phyloP scores from a whole-genome alignment of 2,888 invertebrate genomes.

The Lycocerus yunnanus region DNA sequence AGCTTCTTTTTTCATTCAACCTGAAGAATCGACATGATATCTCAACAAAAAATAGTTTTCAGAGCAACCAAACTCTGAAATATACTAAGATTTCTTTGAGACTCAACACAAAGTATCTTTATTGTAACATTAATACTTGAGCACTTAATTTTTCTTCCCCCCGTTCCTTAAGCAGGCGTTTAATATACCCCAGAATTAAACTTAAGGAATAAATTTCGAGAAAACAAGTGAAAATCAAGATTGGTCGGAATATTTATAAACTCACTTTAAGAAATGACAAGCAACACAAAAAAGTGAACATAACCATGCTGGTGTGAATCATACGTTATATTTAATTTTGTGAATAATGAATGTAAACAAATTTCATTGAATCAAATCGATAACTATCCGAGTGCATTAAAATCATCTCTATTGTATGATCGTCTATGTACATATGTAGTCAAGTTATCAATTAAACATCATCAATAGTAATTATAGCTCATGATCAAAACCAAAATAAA shows the following conservation, averaged over 20 bases:
- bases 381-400: background rate
- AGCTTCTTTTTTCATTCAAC: background rate
- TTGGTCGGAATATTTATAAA: background rate
- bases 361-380: background rate
- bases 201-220: background rate
- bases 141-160: background rate
- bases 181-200: background rate
- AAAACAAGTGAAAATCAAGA: background rate
- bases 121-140: background rate
- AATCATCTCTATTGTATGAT: background rate
- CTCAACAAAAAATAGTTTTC: too few species aligned
- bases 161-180: background rate
- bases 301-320: background rate
- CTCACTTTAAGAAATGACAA: background rate
- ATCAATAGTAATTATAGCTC: background rate
- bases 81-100: too few species aligned
- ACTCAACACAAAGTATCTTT: background rate
- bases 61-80: too few species aligned
- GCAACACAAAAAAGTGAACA: background rate
- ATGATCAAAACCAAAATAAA: background rate
- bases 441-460: background rate
- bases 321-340: background rate
- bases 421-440: background rate
- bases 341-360: background rate
- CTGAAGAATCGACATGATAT: too few species aligned